These are phyloP conservation scores for Pangasius djambal DNA, from an alignment of 2,797 vertebrate species.

Conservation along the genomic window DNA sequence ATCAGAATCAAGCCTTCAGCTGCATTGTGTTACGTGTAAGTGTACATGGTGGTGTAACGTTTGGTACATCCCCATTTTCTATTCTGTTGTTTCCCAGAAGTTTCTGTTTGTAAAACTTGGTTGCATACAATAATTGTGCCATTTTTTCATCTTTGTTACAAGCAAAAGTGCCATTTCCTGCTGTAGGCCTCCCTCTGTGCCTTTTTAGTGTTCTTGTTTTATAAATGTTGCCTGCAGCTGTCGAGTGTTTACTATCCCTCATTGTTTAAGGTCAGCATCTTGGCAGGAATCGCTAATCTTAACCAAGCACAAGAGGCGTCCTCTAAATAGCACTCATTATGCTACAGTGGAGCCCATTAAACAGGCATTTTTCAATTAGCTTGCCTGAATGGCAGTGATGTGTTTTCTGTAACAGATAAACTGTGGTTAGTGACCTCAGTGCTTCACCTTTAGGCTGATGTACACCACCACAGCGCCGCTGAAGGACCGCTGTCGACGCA, in stretches of 20 bases:
- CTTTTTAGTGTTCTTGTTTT: neutral
- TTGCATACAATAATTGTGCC: neutral
- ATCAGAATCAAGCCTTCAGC: neutral
- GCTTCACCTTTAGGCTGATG: conserved; percentile 28
- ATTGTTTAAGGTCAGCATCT: conserved; percentile 33
- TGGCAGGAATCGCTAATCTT: conserved; percentile 10
- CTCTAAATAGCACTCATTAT: neutral
- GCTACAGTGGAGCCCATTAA: conserved; percentile 57
- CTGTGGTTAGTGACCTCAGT: neutral
- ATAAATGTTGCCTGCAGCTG: conserved; percentile 8
- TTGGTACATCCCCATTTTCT: neutral
- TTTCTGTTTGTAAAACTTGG: neutral
- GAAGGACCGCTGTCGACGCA: conserved; percentile 27
- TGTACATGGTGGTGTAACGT: neutral
- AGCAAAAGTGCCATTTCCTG: neutral
- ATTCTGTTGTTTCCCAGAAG: neutral
- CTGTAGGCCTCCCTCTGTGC: conserved; percentile 1
- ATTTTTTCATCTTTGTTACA: neutral
- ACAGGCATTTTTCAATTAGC: conserved; percentile 65
- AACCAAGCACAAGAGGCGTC: neutral
- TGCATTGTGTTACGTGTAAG: neutral
- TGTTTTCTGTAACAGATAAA: conserved; percentile 64
- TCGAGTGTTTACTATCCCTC: neutral
- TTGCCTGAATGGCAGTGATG: conserved; percentile 56
- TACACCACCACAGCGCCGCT: conserved; percentile 20